Percentiles rank a stretch among this genome's conserved stretches.
These are phyloP conservation scores for Tragelaphus buxtoni DNA, from an alignment of 2,113 vertebrate genomes.

Conservation along the genomic window DNA sequence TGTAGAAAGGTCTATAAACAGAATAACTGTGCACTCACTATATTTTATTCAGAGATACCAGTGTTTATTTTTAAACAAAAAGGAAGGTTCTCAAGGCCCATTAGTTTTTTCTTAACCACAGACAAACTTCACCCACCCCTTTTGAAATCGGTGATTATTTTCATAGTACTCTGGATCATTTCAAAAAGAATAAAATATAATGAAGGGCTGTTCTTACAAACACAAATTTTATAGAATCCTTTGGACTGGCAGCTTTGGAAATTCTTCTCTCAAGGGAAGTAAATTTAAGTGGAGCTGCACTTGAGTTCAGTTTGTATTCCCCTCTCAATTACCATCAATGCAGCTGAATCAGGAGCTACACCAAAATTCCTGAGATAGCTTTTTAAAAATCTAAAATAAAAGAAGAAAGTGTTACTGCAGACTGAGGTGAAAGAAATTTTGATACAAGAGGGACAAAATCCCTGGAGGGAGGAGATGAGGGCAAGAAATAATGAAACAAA, in stretches of 20 bases:
- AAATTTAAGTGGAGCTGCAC: slow-evolving; percentile 55
- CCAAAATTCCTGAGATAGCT: slow-evolving; percentile 66
- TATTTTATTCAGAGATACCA: slow-evolving; percentile 25
- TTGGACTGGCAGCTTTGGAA: slow-evolving; percentile 61
- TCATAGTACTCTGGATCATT: slow-evolving; percentile 34
- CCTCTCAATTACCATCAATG: slow-evolving; percentile 70
- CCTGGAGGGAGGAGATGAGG: not conserved
- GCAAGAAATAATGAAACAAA: slow-evolving; percentile 17
- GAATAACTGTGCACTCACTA: not conserved
- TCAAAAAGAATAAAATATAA: slow-evolving; percentile 64
- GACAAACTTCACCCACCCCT: not conserved
- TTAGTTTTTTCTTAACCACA: slow-evolving; percentile 35
- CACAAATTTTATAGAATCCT: slow-evolving; percentile 48
- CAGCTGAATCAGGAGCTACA: slow-evolving; percentile 65
- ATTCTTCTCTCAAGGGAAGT: slow-evolving; percentile 65
- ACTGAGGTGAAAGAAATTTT: slow-evolving; percentile 44
- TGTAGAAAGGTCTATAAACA: not conserved
- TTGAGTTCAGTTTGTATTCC: slow-evolving; percentile 64
- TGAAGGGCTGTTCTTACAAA: slow-evolving; percentile 43
- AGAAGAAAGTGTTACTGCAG: slow-evolving; percentile 39
- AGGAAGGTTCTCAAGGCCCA: slow-evolving; percentile 31
- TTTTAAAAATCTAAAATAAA: slow-evolving; percentile 67
- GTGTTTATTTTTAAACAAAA: slow-evolving; percentile 58
- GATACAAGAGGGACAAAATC: not conserved
- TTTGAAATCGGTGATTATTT: slow-evolving; percentile 53